Evolutionary conservation across 1,140 invertebrate genomes (phyloP).

Genomic region (Procambarus clarkii): DNA sequence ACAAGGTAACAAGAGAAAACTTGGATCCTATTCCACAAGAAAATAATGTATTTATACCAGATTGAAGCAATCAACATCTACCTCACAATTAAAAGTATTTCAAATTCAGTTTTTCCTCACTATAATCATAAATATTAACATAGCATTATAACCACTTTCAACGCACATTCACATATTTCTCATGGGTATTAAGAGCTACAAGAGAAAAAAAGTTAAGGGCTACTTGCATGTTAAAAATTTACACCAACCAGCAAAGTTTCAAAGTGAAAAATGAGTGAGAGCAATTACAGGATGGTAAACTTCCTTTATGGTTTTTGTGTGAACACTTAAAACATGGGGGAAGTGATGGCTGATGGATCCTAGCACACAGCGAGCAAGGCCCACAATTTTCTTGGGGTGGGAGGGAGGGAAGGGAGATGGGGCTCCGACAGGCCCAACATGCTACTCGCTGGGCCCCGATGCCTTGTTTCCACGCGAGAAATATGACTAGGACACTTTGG

Average conservation of each 20-base stretch:
- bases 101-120: conserved; percentile 51
- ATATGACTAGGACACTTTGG: conserved; percentile 71
- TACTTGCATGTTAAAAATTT: conserved; percentile 70
- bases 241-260: conserved; percentile 68
- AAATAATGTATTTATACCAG: conserved; percentile 69
- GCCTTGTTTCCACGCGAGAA: conserved; percentile 66
- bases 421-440: conserved; percentile 53
- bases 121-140: conserved; percentile 67
- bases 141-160: conserved; percentile 67
- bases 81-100: conserved; percentile 70
- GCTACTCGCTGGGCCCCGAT: conserved; percentile 53
- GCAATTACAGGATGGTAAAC: conserved; percentile 47
- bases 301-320: conserved; percentile 54
- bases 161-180: conserved; percentile 68
- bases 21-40: conserved; percentile 71
- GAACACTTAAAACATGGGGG: conserved; percentile 61
- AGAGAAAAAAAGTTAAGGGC: conserved; percentile 68
- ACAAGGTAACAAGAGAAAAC: conserved; percentile 68
- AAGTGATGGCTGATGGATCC: conserved; percentile 37
- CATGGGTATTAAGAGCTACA: conserved; percentile 63
- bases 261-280: conserved; percentile 69
- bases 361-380: conserved; percentile 29
- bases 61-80: conserved; percentile 71
- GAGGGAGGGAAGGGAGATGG: conserved; percentile 44
- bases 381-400: conserved; percentile 17